phyloP scores from a whole-genome alignment of 2,797 vertebrate genomes.

The Eidolon dupreanum region DNA sequence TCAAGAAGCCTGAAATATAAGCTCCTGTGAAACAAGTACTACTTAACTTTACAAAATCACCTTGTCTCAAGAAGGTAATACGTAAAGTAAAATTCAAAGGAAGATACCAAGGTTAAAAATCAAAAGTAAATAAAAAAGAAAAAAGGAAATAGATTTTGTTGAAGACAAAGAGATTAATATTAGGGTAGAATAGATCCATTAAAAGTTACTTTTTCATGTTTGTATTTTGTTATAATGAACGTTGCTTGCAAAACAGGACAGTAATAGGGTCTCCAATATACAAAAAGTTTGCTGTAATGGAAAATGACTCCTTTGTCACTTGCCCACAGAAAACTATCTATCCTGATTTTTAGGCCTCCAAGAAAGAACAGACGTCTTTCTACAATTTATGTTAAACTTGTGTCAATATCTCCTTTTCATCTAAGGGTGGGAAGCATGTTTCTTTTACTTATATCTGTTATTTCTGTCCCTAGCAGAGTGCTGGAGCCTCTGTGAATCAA shows the following conservation, averaged over 20 bases:
- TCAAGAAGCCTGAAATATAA: slow-evolving; percentile 25
- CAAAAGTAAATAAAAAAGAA: neutral
- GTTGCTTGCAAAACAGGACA: neutral
- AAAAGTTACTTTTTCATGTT: slow-evolving; percentile 22
- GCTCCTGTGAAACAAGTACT: slow-evolving; percentile 3
- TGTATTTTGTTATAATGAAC: neutral
- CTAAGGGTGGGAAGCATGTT: neutral
- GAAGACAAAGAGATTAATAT: neutral
- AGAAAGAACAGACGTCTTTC: slow-evolving; percentile 1
- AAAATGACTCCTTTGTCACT: slow-evolving; percentile 18
- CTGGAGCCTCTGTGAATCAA: neutral
- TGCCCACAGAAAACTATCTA: neutral
- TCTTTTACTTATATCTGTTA: neutral
- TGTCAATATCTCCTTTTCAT: neutral
- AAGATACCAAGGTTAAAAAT: neutral
- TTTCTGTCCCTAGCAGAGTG: neutral
- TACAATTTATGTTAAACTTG: neutral
- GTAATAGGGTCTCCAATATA: slow-evolving; percentile 26
- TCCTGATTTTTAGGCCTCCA: slow-evolving; percentile 1
- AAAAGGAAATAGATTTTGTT: neutral
- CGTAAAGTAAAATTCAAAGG: slow-evolving; percentile 24
- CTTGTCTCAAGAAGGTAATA: neutral
- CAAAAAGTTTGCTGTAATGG: neutral
- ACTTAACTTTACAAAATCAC: slow-evolving; percentile 15
- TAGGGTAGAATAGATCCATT: neutral